These are phyloP conservation scores for Calyptomena viridis DNA, from an alignment of 2,113 vertebrate genomes.

Conservation along the genomic window DNA sequence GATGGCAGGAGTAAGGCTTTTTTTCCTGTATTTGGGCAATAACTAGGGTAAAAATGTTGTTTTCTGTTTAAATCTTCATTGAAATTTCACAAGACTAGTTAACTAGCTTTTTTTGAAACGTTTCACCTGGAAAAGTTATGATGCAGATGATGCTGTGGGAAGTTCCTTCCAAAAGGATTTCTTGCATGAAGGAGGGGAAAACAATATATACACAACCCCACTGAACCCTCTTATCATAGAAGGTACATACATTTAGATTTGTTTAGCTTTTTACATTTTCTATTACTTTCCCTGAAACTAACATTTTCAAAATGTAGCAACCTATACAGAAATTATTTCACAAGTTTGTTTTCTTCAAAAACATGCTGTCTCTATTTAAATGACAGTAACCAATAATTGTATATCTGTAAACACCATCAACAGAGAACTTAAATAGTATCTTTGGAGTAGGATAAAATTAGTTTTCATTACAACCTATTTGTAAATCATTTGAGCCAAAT, in stretches of 20 bases:
- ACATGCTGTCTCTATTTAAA: slow-evolving; percentile 19
- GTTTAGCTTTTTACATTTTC: neutral
- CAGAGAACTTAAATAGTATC: slow-evolving; percentile 25
- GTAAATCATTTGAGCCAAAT: slow-evolving; percentile 46
- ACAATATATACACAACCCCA: neutral
- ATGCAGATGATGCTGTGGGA: neutral
- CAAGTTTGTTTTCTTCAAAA: neutral
- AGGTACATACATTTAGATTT: neutral
- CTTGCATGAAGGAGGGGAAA: neutral
- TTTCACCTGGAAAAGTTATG: neutral
- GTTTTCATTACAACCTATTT: slow-evolving; percentile 58
- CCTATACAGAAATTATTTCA: neutral
- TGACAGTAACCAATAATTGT: slow-evolving; percentile 38
- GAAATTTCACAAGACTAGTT: neutral
- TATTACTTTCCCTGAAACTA: neutral
- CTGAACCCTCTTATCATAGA: neutral
- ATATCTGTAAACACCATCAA: slow-evolving; percentile 51
- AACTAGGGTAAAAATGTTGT: neutral
- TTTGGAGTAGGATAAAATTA: slow-evolving; percentile 43
- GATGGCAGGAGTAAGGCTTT: neutral
- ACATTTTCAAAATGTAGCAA: neutral
- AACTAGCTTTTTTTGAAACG: neutral
- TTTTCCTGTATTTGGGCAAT: neutral
- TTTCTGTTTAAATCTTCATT: neutral
- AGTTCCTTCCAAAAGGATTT: neutral